phyloP scores from a whole-genome alignment of 2,888 invertebrate genomes.

The Metopia argyrocephala region DNA sequence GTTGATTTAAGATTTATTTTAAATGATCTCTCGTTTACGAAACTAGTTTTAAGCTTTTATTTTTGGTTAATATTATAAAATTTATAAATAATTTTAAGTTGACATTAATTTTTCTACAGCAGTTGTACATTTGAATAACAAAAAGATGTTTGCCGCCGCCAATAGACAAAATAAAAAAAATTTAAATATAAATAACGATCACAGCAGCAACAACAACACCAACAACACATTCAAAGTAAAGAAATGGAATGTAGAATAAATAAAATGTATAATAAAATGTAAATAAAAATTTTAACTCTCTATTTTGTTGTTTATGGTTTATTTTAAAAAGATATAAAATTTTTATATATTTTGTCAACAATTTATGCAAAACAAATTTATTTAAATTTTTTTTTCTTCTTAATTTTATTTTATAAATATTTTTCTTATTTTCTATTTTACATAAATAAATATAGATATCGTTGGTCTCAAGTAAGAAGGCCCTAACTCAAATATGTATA shows the following conservation, averaged over 20 bases:
- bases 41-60: constrained; percentile 63
- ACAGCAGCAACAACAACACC: neutral
- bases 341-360: constrained; percentile 16
- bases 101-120: constrained; percentile 64
- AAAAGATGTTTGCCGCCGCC: constrained; percentile 68
- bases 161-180: constrained; percentile 20
- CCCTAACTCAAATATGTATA: too few relatives aligned
- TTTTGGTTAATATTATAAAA: constrained; percentile 59
- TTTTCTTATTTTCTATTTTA: too few relatives aligned
- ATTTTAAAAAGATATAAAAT: constrained; percentile 9
- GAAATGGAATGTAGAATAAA: neutral
- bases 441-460: neutral
- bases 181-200: constrained; percentile 10
- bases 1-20: neutral
- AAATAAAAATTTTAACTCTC: too few relatives aligned
- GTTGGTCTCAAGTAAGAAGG: too few relatives aligned
- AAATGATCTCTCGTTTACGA: constrained; percentile 27
- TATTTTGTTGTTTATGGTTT: constrained; percentile 34
- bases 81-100: constrained; percentile 63
- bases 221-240: neutral
- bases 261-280: neutral
- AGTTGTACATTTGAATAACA: constrained; percentile 68
- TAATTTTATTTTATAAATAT: too few relatives aligned
- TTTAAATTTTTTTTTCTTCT: too few relatives aligned
- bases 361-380: constrained; percentile 21